These are phyloP conservation scores for Trissolcus japonicus DNA, from an alignment of 2,888 invertebrate genomes.

Conservation along the genomic window DNA sequence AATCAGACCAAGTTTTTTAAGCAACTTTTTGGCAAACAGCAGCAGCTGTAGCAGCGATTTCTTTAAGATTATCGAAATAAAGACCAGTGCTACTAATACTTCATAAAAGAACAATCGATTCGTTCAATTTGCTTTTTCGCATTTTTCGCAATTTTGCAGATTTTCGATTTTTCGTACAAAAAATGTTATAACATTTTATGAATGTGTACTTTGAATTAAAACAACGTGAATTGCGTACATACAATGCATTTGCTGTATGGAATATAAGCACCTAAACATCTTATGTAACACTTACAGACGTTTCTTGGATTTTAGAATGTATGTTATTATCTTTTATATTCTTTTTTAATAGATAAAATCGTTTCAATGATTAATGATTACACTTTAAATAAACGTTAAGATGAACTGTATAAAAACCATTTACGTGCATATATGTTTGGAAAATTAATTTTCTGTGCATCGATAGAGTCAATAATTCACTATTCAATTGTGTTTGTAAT, in stretches of 20 bases:
- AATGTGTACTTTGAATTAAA: slow-evolving; percentile 31
- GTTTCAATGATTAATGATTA: slow-evolving; percentile 38
- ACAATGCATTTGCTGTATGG: slow-evolving; percentile 24
- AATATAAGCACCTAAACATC: slow-evolving; percentile 40
- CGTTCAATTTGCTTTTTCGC: no score
- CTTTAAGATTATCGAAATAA: no score
- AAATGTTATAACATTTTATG: slow-evolving; percentile 47
- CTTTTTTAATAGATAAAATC: slow-evolving; percentile 27
- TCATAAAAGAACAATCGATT: no score
- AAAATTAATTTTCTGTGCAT: slow-evolving; percentile 30
- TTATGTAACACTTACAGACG: slow-evolving; percentile 36
- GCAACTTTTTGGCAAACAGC: no score
- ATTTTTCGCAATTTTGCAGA: no score
- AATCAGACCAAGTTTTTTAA: no score
- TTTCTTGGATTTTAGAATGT: slow-evolving; percentile 32
- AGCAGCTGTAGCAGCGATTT: no score
- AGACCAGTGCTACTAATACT: no score
- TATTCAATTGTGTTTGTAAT: slow-evolving; percentile 39
- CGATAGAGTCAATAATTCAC: slow-evolving; percentile 22
- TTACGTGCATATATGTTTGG: slow-evolving; percentile 1
- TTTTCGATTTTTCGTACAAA: slow-evolving; percentile 26
- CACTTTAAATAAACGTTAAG: slow-evolving; percentile 20
- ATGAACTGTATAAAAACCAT: neutral
- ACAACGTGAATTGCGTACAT: slow-evolving; percentile 20
- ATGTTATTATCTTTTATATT: slow-evolving; percentile 28